Conservation (phyloP, 1,140 invertebrate species). For the Drosophila navojoa region DNA sequence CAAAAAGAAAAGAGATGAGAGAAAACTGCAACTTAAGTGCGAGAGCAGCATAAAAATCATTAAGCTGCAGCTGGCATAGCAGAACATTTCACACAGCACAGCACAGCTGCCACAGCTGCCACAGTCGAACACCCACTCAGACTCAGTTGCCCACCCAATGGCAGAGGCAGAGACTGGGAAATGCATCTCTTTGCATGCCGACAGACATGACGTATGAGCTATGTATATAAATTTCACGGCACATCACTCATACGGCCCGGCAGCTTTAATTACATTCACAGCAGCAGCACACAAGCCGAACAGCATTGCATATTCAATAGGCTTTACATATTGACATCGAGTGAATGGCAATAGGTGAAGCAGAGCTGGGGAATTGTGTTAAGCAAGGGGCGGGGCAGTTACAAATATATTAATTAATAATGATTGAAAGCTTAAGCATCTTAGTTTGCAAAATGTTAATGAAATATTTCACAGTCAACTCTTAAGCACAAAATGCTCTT, state of each 20-base stretch:
- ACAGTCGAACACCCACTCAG: slow-evolving; percentile 7
- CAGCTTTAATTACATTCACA: slow-evolving; percentile 58
- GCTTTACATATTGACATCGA: not conserved
- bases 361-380: too few species aligned
- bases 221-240: slow-evolving; percentile 64
- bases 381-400: not conserved
- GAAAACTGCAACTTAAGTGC: slow-evolving; percentile 70
- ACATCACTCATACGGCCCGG: slow-evolving; percentile 63
- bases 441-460: slow-evolving; percentile 5
- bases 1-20: slow-evolving; percentile 41
- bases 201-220: slow-evolving; percentile 72
- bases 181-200: slow-evolving; percentile 34
- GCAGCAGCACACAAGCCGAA: slow-evolving; percentile 3
- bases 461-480: not conserved
- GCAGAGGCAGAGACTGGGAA: slow-evolving; percentile 20
- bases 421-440: slow-evolving; percentile 1
- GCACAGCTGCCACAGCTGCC: not conserved
- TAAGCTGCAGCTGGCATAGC: slow-evolving; percentile 65
- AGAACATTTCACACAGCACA: slow-evolving; percentile 8
- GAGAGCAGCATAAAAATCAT: slow-evolving; percentile 73
- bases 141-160: slow-evolving; percentile 15
- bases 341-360: not conserved
- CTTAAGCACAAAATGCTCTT: slow-evolving; percentile 3
- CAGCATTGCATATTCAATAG: slow-evolving; percentile 2
- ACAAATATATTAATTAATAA: too few species aligned